Conservation (phyloP, 2,888 invertebrate species). For the Zygaena filipendulae region DNA sequence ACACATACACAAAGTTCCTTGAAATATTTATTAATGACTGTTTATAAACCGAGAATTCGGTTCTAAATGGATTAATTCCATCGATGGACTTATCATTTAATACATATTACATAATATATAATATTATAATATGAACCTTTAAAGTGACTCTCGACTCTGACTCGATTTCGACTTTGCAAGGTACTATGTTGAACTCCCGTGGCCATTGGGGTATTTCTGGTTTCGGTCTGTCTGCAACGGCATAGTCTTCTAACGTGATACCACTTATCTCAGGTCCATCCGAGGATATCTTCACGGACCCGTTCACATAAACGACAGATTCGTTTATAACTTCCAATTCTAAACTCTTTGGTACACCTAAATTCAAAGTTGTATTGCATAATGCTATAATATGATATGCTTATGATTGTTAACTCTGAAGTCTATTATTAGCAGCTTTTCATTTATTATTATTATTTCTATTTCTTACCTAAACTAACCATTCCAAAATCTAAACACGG, state of each 20-base stretch:
- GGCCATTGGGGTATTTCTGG: constrained; percentile 53
- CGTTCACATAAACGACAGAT: constrained; percentile 65
- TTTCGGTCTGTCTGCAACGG: constrained; percentile 38
- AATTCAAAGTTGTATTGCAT: too few species aligned
- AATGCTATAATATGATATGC: too few species aligned
- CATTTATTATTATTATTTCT: too few species aligned
- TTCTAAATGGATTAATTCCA: too few species aligned
- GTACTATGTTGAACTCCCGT: constrained; percentile 63
- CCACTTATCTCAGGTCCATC: constrained; percentile 67
- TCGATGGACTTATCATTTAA: too few species aligned
- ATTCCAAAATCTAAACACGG: constrained; percentile 66
- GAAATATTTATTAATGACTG: too few species aligned
- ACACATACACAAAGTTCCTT: too few species aligned
- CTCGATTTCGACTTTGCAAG: constrained; percentile 49
- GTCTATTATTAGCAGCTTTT: too few species aligned
- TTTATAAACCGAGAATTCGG: too few species aligned
- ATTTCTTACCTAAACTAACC: constrained; percentile 63
- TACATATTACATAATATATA: too few species aligned
- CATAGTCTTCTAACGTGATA: constrained; percentile 54
- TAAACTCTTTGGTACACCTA: constrained; percentile 59
- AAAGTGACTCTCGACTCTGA: constrained; percentile 50
- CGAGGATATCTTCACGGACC: constrained; percentile 48
- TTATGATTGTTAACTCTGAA: too few species aligned
- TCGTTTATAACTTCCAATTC: constrained; percentile 62
- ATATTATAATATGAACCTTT: too few species aligned